Conservation (phyloP, 2,797 vertebrate species). For the Saxicola maurus region DNA sequence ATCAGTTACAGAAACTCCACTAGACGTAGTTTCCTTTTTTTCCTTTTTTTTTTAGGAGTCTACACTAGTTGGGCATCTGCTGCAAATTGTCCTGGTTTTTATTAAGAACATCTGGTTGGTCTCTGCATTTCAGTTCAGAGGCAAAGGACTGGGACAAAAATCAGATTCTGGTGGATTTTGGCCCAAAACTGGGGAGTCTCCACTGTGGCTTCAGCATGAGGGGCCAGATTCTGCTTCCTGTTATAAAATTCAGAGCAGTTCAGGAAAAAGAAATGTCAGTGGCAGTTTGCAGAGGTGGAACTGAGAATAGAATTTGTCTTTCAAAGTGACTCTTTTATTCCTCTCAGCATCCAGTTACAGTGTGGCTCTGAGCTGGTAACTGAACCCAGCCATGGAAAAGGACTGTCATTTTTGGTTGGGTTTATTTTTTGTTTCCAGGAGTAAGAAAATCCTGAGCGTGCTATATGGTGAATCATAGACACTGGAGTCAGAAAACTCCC, state of each 20-base stretch:
- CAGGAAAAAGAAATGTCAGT: neutral
- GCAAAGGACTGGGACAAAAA: neutral
- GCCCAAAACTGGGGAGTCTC: neutral
- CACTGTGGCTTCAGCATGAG: neutral
- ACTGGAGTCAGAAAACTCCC: neutral
- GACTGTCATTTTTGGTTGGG: neutral
- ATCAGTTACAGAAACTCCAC: constrained; percentile 13
- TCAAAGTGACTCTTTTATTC: constrained; percentile 7
- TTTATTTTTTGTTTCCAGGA: neutral
- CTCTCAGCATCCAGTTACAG: neutral
- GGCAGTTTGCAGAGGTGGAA: neutral
- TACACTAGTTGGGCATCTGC: neutral
- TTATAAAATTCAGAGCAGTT: neutral
- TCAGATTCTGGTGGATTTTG: neutral
- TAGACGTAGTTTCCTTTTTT: neutral
- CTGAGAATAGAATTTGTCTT: neutral
- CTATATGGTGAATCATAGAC: constrained; percentile 25
- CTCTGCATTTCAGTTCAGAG: neutral
- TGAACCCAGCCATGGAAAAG: constrained; percentile 30
- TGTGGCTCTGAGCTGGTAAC: neutral
- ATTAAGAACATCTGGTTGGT: neutral
- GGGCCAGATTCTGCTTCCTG: neutral
- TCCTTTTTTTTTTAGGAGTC: neutral
- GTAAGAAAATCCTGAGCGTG: neutral
- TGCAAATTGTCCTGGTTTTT: neutral